Evolutionary conservation across 2,888 invertebrate genomes (phyloP).

Genomic region (Erebia ligea): DNA sequence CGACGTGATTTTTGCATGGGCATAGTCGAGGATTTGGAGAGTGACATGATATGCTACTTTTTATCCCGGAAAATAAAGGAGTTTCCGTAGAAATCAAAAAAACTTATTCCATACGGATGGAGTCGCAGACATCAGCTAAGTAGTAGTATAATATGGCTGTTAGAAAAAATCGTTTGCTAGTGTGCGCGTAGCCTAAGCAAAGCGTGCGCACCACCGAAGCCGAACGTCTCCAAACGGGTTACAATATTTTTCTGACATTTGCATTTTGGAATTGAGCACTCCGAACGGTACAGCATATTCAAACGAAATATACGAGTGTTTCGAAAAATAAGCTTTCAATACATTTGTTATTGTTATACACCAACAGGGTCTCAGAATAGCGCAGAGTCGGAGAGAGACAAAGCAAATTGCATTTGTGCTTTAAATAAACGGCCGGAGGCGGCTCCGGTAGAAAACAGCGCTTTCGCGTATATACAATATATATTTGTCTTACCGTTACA

Average conservation of each 20-base stretch:
- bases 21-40: too few relatives aligned
- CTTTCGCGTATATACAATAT: conserved; percentile 31
- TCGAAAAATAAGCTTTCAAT: conserved; percentile 27
- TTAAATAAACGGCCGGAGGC: conserved; percentile 41
- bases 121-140: too few relatives aligned
- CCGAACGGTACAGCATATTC: conserved; percentile 25
- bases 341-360: conserved; percentile 24
- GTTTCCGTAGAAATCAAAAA: too few relatives aligned
- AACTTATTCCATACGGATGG: too few relatives aligned
- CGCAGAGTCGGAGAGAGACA: conserved; percentile 32
- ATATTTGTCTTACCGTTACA: conserved; percentile 32
- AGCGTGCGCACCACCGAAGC: not conserved
- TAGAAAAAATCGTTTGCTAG: too few relatives aligned
- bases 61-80: too few relatives aligned
- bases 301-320: conserved; percentile 25
- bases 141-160: too few relatives aligned
- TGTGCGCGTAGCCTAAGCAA: not conserved
- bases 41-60: too few relatives aligned
- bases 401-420: conserved; percentile 45
- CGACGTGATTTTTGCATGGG: too few relatives aligned
- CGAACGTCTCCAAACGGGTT: conserved; percentile 11
- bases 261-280: conserved; percentile 27
- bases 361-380: conserved; percentile 29
- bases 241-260: conserved; percentile 29
- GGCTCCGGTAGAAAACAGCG: conserved; percentile 30